These are phyloP conservation scores for Monoplex corrugatus DNA, from an alignment of 2,888 invertebrate species.

Conservation along the genomic window DNA sequence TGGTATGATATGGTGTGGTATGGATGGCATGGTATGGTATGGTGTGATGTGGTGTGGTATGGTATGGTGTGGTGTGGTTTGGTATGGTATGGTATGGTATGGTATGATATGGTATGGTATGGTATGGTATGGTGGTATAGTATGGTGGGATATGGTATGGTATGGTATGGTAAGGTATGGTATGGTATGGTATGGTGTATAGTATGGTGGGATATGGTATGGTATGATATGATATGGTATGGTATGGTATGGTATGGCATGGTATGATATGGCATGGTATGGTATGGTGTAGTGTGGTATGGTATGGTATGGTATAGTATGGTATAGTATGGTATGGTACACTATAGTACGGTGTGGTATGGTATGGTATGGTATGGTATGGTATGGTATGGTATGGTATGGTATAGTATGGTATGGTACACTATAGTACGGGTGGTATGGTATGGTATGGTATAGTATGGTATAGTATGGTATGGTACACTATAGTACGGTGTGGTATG, in stretches of 20 bases:
- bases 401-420: not conserved
- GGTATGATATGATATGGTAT: not conserved
- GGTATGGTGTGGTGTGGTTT: not conserved
- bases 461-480: not conserved
- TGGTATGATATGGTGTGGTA: not conserved
- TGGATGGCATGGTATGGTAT: not conserved
- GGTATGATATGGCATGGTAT: not conserved
- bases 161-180: not conserved
- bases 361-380: not conserved
- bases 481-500: not conserved
- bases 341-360: conserved; percentile 6
- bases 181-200: conserved; percentile 6
- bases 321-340: not conserved
- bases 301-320: not conserved
- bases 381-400: not conserved
- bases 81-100: not conserved
- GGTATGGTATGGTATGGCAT: not conserved
- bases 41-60: not conserved
- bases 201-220: not conserved
- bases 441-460: not conserved
- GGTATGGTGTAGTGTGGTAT: not conserved
- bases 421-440: not conserved
- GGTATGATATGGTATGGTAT: not conserved
- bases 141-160: not conserved
- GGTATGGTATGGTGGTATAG: not conserved